Conservation (phyloP, 2,113 vertebrate species). For the Empidonax alnorum region DNA sequence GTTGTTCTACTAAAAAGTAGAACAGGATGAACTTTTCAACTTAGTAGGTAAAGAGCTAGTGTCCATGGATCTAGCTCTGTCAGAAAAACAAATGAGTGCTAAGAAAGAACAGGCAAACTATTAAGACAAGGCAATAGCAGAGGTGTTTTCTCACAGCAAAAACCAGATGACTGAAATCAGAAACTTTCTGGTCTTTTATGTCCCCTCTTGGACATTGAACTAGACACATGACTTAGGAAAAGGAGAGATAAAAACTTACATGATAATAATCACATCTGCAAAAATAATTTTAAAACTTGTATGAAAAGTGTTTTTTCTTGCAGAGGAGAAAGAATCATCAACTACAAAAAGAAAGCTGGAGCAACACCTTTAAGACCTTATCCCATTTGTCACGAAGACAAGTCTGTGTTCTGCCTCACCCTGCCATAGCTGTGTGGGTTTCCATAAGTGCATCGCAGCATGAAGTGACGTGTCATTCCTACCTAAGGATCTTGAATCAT, state of each 20-base stretch:
- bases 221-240: background rate
- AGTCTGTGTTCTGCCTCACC: background rate
- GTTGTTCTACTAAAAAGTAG: slow-evolving; percentile 3
- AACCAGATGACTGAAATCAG: background rate
- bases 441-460: fast-evolving
- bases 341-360: background rate
- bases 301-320: background rate
- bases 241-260: background rate
- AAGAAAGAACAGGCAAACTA: background rate
- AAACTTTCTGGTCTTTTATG: background rate
- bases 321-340: background rate
- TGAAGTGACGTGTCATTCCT: background rate
- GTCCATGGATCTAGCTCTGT: background rate
- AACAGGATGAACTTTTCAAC: slow-evolving; percentile 60
- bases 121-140: background rate
- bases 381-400: background rate
- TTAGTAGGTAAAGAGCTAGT: slow-evolving; percentile 4
- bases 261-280: background rate
- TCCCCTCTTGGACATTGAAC: background rate
- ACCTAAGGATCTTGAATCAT: background rate
- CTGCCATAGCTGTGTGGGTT: background rate
- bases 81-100: background rate
- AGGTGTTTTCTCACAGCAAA: background rate
- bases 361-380: background rate
- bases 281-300: background rate